Evolutionary conservation across 2,888 invertebrate species (phyloP).

Genomic region (Plagodis dolabraria): DNA sequence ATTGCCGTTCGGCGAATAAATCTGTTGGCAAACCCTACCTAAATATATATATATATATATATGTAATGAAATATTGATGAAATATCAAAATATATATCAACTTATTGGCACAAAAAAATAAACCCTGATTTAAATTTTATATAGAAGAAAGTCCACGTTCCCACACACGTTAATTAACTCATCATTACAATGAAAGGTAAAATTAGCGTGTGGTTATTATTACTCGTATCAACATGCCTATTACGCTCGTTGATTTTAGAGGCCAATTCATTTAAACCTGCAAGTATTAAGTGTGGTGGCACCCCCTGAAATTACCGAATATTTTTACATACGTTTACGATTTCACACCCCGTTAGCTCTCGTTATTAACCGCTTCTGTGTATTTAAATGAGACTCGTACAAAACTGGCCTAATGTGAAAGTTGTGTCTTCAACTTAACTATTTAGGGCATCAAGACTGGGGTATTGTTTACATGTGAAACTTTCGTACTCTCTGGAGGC

Average conservation of each 20-base stretch:
- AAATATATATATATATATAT: no score
- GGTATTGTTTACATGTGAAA: slow-evolving; percentile 49
- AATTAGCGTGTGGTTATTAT: slow-evolving; percentile 10
- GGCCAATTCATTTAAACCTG: slow-evolving; percentile 45
- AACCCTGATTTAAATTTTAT: no score
- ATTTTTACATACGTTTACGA: slow-evolving; percentile 72
- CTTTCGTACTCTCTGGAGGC: slow-evolving; percentile 42
- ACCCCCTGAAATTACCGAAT: slow-evolving; percentile 60
- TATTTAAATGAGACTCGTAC: slow-evolving; percentile 64
- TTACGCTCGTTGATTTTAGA: slow-evolving; percentile 43
- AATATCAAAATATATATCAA: no score
- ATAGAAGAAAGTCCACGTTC: no score
- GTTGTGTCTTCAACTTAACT: slow-evolving; percentile 54
- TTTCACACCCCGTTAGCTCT: slow-evolving; percentile 69
- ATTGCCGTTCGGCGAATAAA: slow-evolving; percentile 1
- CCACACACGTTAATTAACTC: neutral
- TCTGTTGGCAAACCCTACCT: neutral
- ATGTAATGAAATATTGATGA: no score
- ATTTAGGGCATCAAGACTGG: slow-evolving; percentile 41
- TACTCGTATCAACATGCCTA: slow-evolving; percentile 17
- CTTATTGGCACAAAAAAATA: no score
- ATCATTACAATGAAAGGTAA: slow-evolving; percentile 8
- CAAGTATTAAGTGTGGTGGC: slow-evolving; percentile 36
- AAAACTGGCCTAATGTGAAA: slow-evolving; percentile 55
- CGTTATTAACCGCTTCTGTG: slow-evolving; percentile 75